A percentile compares a stretch with the other conserved stretches of the same genome.
Evolutionary conservation across 2,888 invertebrate genomes (phyloP).

Genomic region (Polia nebulosa): DNA sequence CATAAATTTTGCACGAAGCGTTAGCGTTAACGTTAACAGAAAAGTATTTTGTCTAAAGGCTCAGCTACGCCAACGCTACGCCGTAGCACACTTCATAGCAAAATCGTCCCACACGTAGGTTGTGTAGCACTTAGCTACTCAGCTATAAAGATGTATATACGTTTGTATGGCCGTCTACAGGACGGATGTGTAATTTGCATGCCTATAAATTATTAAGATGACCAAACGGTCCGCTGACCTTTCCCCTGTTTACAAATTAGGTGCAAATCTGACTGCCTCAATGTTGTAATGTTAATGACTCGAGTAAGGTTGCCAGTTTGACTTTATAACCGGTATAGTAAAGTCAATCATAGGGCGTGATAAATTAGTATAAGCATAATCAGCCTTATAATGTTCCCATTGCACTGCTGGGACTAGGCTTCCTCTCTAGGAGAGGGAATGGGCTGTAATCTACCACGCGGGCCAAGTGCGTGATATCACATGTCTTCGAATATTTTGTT

Average conservation of each 20-base stretch:
- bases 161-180: constrained; percentile 48
- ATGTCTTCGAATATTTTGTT: too few relatives aligned
- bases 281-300: constrained; percentile 55
- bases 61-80: constrained; percentile 34
- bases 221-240: constrained; percentile 76
- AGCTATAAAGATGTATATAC: constrained; percentile 29
- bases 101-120: constrained; percentile 3
- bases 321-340: constrained; percentile 12
- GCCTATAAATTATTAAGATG: constrained; percentile 81
- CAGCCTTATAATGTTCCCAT: too few relatives aligned
- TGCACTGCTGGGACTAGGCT: too few relatives aligned
- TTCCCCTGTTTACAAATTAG: constrained; percentile 80
- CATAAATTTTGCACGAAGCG: too few relatives aligned
- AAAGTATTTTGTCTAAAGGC: too few relatives aligned
- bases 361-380: too few relatives aligned
- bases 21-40: too few relatives aligned
- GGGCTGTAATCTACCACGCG: too few relatives aligned
- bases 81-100: constrained; percentile 17
- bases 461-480: too few relatives aligned
- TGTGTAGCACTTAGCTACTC: constrained; percentile 20
- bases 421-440: too few relatives aligned
- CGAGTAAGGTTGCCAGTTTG: constrained; percentile 21
- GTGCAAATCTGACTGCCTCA: constrained; percentile 73
- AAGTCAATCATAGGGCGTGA: background rate
- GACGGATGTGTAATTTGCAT: constrained; percentile 82